Evolutionary conservation across 2,888 invertebrate genomes (phyloP), one percentile per base, ranked within the genome.

Genomic region (Drosophila buzzatii): DNA sequence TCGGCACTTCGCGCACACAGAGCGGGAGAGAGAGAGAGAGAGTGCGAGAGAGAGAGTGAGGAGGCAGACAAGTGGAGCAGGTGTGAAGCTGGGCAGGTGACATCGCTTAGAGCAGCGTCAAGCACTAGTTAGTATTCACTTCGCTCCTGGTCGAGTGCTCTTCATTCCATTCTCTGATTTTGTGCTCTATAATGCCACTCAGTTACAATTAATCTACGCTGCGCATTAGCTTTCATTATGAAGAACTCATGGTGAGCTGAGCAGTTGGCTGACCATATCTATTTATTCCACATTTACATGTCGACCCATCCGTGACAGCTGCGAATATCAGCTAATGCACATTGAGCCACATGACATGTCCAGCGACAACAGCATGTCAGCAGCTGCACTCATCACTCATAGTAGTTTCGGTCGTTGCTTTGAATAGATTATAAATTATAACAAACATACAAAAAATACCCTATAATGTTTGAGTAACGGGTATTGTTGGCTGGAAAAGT

Each of bases 41-140:
- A 23, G 31, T 6, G 8, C 14, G 33, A 10, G 16, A 5, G 42
- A 12, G 51, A 4, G 35, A 14, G 37, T 3, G 53, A 9, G 16
- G 4, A 9, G 12, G 8, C 2, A 33, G 33, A 14, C 3, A 8
- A 41, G 42, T 31, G 12, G 3, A 16, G 53, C 16, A 23, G 53
- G n/a, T 37, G 18, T 27, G 35, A 53, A 16, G 45, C 44, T 31
- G 44, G 52, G 37, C n/a, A 63, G 64, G 33, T 16, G 58, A 64
- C 63, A 59, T 49, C 35, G 45, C 27, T 57, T n/a, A 52, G 55
- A 51, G 62, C 53, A 27, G 23, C 41, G 49, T 65, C 58, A 77
- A 71, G 77, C 73, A 65, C 61, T 77, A 44, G 39, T 45, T 39
- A 52, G 41, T 42, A 51, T 35, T 51, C 41, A 27, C 18, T 35